A percentile compares a stretch with the other conserved stretches of the same genome.
Conservation (phyloP, 1,140 invertebrate genomes). For the Drosophila neocordata region DNA sequence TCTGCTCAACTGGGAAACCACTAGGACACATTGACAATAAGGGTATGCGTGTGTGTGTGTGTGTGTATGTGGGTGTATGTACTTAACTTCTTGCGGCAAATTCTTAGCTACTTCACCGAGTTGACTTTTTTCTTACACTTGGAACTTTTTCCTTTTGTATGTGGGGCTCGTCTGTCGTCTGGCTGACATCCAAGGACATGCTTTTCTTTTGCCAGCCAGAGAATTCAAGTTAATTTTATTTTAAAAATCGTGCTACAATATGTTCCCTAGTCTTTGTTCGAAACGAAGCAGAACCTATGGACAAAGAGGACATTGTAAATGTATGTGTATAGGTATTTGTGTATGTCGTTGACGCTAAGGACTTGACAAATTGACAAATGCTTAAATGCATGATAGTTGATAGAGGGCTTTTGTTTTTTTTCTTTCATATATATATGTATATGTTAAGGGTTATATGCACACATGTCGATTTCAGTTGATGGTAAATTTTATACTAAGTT, state of each 20-base stretch:
- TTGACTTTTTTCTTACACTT: constrained; percentile 41
- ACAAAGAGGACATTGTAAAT: constrained; percentile 27
- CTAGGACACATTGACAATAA: not conserved
- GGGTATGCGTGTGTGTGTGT: constrained; percentile 11
- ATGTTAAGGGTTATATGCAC: too few relatives aligned
- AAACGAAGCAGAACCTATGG: constrained; percentile 31
- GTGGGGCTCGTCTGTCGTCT: constrained; percentile 12
- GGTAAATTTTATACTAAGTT: too few relatives aligned
- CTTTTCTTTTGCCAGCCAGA: constrained; percentile 14
- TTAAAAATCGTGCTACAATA: constrained; percentile 68
- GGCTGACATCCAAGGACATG: constrained; percentile 47
- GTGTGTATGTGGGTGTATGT: constrained; percentile 23
- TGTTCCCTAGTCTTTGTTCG: constrained; percentile 43
- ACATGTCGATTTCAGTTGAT: too few relatives aligned
- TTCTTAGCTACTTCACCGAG: constrained; percentile 50
- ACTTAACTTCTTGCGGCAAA: constrained; percentile 41
- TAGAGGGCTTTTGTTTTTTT: constrained; percentile 19
- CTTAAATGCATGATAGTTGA: constrained; percentile 30
- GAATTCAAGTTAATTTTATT: constrained; percentile 71
- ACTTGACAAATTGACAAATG: constrained; percentile 60
- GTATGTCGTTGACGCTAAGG: constrained; percentile 45
- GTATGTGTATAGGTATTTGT: constrained; percentile 9
- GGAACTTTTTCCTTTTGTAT: constrained; percentile 38
- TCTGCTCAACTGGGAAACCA: not conserved
- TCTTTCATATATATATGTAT: too few relatives aligned